Evolutionary conservation across 1,140 invertebrate genomes (phyloP).

Genomic region (Cydia splendana): DNA sequence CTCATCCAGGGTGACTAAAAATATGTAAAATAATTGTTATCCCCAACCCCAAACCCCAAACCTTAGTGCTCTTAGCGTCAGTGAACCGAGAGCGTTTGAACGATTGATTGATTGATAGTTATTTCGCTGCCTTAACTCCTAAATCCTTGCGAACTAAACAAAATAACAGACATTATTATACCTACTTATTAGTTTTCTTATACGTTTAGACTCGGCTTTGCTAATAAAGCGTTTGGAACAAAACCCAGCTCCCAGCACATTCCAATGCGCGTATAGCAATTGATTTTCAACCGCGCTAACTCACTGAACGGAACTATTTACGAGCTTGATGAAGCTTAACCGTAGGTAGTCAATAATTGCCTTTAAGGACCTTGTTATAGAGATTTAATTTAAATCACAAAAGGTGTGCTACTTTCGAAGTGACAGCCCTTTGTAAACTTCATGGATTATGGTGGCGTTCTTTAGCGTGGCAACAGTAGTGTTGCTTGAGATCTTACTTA

Average conservation of each 20-base stretch:
- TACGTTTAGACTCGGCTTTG: not conserved
- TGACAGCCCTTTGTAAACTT: not conserved
- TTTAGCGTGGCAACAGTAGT: no score
- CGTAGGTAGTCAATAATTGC: not conserved
- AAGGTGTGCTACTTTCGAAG: not conserved
- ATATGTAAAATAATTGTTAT: not conserved
- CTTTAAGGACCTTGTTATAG: not conserved
- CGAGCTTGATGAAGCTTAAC: not conserved
- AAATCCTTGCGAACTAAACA: no score
- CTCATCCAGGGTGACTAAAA: not conserved
- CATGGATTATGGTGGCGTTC: no score
- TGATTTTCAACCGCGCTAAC: constrained; percentile 6
- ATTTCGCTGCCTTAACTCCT: no score
- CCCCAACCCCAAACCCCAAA: no score
- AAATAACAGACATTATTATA: no score
- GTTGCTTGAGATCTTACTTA: no score
- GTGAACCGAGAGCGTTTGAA: no score
- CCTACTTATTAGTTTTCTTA: not conserved
- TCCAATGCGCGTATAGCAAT: constrained; percentile 19
- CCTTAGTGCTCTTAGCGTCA: no score
- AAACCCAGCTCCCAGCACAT: constrained; percentile 13
- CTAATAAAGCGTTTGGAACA: not conserved
- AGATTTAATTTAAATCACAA: not conserved
- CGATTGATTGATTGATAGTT: no score
- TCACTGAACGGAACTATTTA: not conserved